Conservation (phyloP, 2,888 invertebrate genomes). For the Eupsilia transversa region DNA sequence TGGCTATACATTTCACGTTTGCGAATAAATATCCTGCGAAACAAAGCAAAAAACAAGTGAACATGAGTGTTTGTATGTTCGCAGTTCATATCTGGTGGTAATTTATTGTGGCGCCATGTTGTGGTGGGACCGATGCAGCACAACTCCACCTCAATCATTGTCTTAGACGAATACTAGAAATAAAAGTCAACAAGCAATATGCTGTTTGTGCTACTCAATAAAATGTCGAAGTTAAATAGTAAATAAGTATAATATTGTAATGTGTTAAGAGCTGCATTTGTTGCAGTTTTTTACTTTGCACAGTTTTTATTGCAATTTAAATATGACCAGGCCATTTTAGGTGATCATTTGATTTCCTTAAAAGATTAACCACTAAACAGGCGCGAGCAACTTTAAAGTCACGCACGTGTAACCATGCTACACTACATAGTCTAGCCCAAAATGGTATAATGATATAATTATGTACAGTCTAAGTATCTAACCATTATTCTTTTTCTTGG, state of each 20-base stretch:
- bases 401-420: slow-evolving; percentile 37
- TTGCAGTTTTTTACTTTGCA: slow-evolving; percentile 9
- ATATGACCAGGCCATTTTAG: slow-evolving; percentile 49
- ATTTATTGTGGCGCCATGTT: slow-evolving; percentile 78
- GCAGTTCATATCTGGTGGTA: slow-evolving; percentile 74
- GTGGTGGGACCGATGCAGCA: slow-evolving; percentile 64
- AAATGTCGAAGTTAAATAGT: slow-evolving; percentile 1
- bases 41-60: slow-evolving; percentile 67
- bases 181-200: slow-evolving; percentile 42
- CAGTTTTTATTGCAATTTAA: slow-evolving; percentile 45
- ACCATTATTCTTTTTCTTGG: slow-evolving; percentile 46
- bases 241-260: not conserved
- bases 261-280: slow-evolving; percentile 7
- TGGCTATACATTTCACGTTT: slow-evolving; percentile 50
- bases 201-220: slow-evolving; percentile 13
- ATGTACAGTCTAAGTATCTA: slow-evolving; percentile 35
- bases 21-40: slow-evolving; percentile 66
- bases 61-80: slow-evolving; percentile 71
- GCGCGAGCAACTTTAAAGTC: slow-evolving; percentile 38
- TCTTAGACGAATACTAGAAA: slow-evolving; percentile 63
- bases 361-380: slow-evolving; percentile 47
- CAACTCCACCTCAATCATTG: slow-evolving; percentile 58
- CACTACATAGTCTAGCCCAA: slow-evolving; percentile 36
- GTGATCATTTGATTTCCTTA: slow-evolving; percentile 54
- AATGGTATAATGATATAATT: slow-evolving; percentile 62